Conservation (phyloP, 2,888 invertebrate genomes). For the Heliconius sara region DNA sequence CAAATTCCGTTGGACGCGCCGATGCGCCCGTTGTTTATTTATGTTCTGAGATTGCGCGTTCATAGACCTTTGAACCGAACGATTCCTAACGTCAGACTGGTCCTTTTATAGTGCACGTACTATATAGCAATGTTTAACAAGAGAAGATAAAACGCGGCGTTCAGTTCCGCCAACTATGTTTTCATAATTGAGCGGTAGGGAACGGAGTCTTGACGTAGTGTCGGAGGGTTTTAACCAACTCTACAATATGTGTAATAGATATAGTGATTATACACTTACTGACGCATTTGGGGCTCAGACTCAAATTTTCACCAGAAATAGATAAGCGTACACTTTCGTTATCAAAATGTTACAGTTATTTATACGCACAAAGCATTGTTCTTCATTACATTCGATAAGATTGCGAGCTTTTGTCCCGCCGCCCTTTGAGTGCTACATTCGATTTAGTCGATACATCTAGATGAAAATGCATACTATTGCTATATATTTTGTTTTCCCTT, state of each 20-base stretch:
- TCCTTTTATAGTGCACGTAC: background rate
- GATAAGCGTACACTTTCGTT: conserved; percentile 30
- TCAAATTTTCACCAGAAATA: background rate
- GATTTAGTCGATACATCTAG: background rate
- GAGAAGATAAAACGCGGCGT: background rate
- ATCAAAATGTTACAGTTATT: conserved; percentile 14
- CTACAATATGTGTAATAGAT: background rate
- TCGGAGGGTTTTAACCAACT: too few relatives aligned
- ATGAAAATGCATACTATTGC: too few relatives aligned
- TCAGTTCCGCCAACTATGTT: background rate
- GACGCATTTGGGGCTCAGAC: conserved; percentile 18
- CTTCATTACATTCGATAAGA: conserved; percentile 14
- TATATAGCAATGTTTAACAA: background rate
- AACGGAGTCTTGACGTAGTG: background rate
- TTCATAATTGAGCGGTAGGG: background rate
- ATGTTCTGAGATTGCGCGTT: conserved; percentile 51
- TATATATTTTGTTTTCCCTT: too few relatives aligned
- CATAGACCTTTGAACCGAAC: conserved; percentile 56
- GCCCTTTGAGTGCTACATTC: background rate
- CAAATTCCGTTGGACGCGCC: conserved; percentile 25
- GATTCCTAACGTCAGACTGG: conserved; percentile 22
- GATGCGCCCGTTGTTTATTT: conserved; percentile 33
- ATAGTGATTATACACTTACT: background rate
- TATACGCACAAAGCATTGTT: conserved; percentile 20
- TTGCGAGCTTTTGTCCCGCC: conserved; percentile 19